Base-by-base conservation (phyloP, 2,888 invertebrate species). In the Calephelis perditalis region DNA sequence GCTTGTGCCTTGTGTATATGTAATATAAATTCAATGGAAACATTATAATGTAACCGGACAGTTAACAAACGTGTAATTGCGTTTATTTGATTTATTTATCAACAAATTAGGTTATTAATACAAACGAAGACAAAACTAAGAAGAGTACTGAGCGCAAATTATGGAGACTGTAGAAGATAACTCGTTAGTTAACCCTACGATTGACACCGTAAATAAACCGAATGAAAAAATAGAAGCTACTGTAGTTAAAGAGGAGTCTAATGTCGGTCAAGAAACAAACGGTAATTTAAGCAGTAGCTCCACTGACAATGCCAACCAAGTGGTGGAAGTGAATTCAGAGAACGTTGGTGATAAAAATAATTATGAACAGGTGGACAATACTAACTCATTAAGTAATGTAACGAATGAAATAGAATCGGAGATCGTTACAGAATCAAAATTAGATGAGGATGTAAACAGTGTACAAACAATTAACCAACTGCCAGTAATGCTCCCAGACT, bases 251-350 rank as follows among this genome's bases (percentile, higher is more conserved):
- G 67, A 65, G 65, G 77, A 76, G 67, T 70, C 71, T 63, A 75
- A 82, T 73, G 75, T 76, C 63, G 81, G 82, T 78, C 82, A 76
- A 66, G 81, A 81, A 79, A 74, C 86, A 63, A 88, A 89, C 72
- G 88, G 88, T 70, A 74, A 76, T 46, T 10, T 56, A 37, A 82
- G 58, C 49, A 62, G 56, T 15, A 56, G 45, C 45, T 62, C 62
- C 62, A 52, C 58, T 40, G 66, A 67, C 46, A 61, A 61, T 11
- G 62, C 54, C 49, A 36, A 58, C 57, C 43, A 59, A 26, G 54
- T 35, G 12, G 35, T 46, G 37, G 63, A 59, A 36, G 52, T 59
- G 37, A 63, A 68, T 57, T 0, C 15, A n/a, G 37, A 12, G 40
- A 49, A 47, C 45, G 56, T 49, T 43, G 47, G 35, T 12, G 52